Conservation (phyloP, 1,140 invertebrate species). For the Heterodera carotae region DNA sequence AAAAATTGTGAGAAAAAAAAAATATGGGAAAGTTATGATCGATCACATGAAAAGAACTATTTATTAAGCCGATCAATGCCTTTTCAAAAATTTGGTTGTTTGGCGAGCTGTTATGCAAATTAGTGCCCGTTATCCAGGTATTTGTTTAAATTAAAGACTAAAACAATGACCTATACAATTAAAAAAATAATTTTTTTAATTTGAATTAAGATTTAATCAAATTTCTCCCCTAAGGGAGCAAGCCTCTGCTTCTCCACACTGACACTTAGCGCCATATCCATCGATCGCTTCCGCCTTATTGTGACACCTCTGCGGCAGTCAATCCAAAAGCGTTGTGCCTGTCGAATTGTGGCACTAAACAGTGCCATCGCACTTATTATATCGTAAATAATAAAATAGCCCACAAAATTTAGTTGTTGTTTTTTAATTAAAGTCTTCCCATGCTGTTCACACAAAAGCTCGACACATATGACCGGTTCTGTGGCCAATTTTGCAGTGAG, state of each 20-base stretch:
- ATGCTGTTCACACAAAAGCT: constrained; percentile 51
- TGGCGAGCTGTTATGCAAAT: constrained; percentile 54
- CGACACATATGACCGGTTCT: constrained; percentile 43
- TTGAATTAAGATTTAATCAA: too few relatives aligned
- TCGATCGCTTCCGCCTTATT: constrained; percentile 64
- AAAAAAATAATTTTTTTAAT: too few relatives aligned
- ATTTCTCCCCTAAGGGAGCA: constrained; percentile 38
- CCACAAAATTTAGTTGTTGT: background rate
- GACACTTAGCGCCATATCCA: constrained; percentile 63
- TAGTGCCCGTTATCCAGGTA: constrained; percentile 54
- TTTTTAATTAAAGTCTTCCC: constrained; percentile 26
- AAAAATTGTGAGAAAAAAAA: background rate
- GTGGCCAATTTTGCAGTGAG: constrained; percentile 51
- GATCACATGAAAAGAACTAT: background rate
- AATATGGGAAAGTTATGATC: too few relatives aligned
- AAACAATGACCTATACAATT: too few relatives aligned
- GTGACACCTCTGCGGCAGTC: constrained; percentile 61
- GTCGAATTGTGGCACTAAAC: constrained; percentile 56
- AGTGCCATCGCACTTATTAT: constrained; percentile 37
- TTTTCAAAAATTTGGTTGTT: constrained; percentile 65
- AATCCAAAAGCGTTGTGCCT: constrained; percentile 58
- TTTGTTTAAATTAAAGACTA: too few relatives aligned
- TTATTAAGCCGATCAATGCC: constrained; percentile 37
- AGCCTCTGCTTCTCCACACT: constrained; percentile 62
- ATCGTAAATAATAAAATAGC: constrained; percentile 19